Conservation (phyloP, 2,797 vertebrate species). For the Xenentodon cancila region DNA sequence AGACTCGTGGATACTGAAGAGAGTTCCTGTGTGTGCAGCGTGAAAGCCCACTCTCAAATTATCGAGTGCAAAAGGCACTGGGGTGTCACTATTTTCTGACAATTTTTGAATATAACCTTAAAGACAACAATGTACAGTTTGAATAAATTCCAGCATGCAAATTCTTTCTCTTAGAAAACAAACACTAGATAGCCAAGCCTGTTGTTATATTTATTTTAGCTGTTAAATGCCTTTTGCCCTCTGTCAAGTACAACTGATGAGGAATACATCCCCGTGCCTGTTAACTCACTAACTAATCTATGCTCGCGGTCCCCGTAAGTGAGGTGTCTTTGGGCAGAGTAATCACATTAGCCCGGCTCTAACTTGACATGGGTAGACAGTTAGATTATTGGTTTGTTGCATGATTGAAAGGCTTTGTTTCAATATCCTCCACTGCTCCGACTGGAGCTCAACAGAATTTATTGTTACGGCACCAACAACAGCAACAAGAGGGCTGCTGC, state of each 20-base stretch:
- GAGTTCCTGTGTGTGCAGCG: too few species aligned
- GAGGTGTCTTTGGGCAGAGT: conserved; percentile 3
- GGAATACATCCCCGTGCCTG: neutral
- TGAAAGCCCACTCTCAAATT: conserved; percentile 2
- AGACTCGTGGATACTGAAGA: too few species aligned
- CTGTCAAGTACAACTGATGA: neutral
- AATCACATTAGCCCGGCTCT: conserved; percentile 19
- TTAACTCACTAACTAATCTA: neutral
- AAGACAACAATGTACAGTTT: neutral
- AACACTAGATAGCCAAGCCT: too few species aligned
- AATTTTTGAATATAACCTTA: neutral
- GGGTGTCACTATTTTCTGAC: too few species aligned
- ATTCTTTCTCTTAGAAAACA: too few species aligned
- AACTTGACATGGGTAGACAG: conserved; percentile 19
- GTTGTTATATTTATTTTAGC: neutral
- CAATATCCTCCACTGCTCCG: conserved; percentile 2
- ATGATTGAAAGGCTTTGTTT: conserved; percentile 31
- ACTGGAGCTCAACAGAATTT: conserved; percentile 12
- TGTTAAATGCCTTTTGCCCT: neutral
- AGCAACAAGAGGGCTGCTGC: neutral
- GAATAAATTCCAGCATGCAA: too few species aligned
- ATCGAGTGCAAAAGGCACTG: neutral
- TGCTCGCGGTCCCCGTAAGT: neutral
- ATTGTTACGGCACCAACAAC: conserved; percentile 4
- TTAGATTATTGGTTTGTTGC: conserved; percentile 27